Evolutionary conservation across 2,797 vertebrate species (phyloP), one percentile per base, ranked within the genome.

Genomic region (Loris lydekkerianus): DNA sequence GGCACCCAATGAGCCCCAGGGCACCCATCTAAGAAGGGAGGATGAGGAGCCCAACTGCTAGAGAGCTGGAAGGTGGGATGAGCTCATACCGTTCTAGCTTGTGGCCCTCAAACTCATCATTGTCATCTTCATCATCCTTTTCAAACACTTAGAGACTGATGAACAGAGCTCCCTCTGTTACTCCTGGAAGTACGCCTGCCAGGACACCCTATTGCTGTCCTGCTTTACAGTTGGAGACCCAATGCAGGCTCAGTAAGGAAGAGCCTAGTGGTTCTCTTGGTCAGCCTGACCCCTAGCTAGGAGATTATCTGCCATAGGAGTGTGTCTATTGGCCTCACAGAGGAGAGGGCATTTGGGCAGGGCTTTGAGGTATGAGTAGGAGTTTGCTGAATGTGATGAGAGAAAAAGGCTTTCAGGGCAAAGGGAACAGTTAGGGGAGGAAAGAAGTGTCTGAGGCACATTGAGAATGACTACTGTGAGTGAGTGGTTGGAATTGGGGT

Each of bases 401-500:
- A 49, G 10, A 82, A 27, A 70, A 69, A 65, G 21, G 10, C 46
- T 46, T 72, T 53, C 6, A 1, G 2, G 25, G 67, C 56, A 49
- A 43, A 20, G 25, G 46, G 40, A 34, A 0, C 4, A 13, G 49
- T 0, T 1, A 31, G 29, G 43, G 14, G 15, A 8, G 13, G 53
- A 15, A 2, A 37, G 69, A 46, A 27, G 46, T 31, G 4, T 69
- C 46, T 9, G 75, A 31, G 78, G 53, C 21, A 8, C 7, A 3
- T 1, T 9, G 8, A 31, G 46, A 13, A 34, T 7, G 29, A 0
- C n/a, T 0, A 27, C 25, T 7, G 0, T 9, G 14, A 29, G 3
- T 0, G 4, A 7, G 34, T 0, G 4, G 6, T 14, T n/a, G 56
- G 46, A 31, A 13, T 67, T 27, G 18, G 29, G 46, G 2, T 69